phyloP scores from a whole-genome alignment of 2,113 vertebrate genomes.

The Phaethon lepturus region DNA sequence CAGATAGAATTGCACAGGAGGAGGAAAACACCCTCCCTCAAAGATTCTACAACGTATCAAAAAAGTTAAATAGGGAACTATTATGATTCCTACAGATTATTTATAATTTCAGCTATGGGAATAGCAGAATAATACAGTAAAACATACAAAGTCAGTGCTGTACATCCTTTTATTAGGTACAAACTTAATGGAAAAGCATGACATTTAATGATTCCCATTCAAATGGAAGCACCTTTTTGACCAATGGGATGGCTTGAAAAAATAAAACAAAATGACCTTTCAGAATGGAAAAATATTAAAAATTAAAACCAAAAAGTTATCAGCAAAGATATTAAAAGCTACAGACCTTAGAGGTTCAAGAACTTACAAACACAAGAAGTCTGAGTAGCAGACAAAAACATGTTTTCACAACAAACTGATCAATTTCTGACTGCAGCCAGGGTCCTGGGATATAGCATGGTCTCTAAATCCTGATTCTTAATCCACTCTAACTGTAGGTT shows the following conservation, averaged over 20 bases:
- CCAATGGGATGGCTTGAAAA: background rate
- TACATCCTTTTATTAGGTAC: background rate
- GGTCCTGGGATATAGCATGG: background rate
- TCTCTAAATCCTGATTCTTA: background rate
- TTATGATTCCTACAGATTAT: background rate
- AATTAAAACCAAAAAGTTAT: background rate
- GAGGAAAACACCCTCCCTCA: background rate
- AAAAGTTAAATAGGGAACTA: background rate
- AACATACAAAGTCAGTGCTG: background rate
- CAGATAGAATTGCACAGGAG: background rate
- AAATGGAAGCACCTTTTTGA: background rate
- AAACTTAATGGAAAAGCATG: background rate
- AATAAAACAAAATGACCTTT: background rate
- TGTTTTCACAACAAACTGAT: background rate
- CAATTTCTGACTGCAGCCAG: background rate
- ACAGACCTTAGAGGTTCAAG: background rate
- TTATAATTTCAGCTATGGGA: background rate
- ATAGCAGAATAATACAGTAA: background rate
- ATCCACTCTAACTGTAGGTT: background rate
- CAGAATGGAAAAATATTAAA: background rate
- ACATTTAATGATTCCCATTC: background rate
- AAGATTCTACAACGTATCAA: background rate
- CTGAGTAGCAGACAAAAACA: background rate
- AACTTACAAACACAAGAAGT: background rate
- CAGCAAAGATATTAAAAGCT: background rate